A percentile compares a stretch with the other conserved stretches of the same genome.
Conservation (phyloP, 2,888 invertebrate species). For the Cheilosia variabilis region DNA sequence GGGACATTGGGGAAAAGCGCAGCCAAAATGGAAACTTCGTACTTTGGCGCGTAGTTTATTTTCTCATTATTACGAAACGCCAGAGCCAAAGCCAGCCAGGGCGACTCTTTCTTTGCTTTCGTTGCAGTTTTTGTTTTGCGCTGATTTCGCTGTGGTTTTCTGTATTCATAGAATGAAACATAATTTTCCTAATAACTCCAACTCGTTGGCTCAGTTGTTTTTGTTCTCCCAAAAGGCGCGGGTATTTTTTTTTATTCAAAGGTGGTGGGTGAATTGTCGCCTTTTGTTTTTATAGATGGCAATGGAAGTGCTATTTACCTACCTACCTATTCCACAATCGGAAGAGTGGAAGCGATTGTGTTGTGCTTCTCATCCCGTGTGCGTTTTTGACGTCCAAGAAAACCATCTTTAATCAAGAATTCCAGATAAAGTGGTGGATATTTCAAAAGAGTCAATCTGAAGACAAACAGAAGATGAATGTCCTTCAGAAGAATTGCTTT, state of each 20-base stretch:
- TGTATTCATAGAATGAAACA: slow-evolving; percentile 36
- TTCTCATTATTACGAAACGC: slow-evolving; percentile 7
- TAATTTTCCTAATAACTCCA: slow-evolving; percentile 64
- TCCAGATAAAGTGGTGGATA: neutral
- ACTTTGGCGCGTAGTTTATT: slow-evolving; percentile 3
- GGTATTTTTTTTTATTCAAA: neutral
- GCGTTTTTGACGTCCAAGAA: neutral
- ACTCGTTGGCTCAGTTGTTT: slow-evolving; percentile 30
- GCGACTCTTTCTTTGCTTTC: slow-evolving; percentile 14
- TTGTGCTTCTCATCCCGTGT: neutral
- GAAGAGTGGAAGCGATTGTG: neutral
- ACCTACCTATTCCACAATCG: too few relatives aligned
- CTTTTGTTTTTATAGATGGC: slow-evolving; percentile 22
- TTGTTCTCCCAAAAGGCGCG: slow-evolving; percentile 13
- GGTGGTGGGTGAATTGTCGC: slow-evolving; percentile 22
- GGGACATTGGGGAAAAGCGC: neutral
- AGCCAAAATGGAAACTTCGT: slow-evolving; percentile 4
- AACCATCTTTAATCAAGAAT: neutral
- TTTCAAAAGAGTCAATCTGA: neutral
- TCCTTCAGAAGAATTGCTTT: neutral
- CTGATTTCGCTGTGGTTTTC: slow-evolving; percentile 29
- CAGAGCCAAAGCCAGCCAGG: neutral
- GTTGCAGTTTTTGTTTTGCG: slow-evolving; percentile 17
- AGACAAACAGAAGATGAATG: neutral
- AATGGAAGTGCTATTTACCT: slow-evolving; percentile 12